Percentiles rank a stretch among this genome's conserved stretches.
Evolutionary conservation across 2,888 invertebrate genomes (phyloP).

Genomic region (Trichogramma evanescens): DNA sequence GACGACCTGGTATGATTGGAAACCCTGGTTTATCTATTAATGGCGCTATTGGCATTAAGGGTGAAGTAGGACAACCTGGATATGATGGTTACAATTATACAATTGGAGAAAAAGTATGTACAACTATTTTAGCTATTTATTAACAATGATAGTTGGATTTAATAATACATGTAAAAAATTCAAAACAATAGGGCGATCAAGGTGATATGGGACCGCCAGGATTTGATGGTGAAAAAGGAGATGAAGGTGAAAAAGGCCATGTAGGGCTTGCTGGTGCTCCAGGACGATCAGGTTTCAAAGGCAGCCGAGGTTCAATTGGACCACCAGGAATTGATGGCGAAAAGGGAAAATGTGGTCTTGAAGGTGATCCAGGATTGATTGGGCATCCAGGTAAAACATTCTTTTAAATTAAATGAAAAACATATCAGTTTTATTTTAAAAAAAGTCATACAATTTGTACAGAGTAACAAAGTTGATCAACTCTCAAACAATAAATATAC

Average conservation of each 20-base stretch:
- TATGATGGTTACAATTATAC: slow-evolving; percentile 42
- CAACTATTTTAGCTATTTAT: background rate
- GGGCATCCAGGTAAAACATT: slow-evolving; percentile 49
- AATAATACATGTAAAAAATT: background rate
- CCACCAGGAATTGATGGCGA: slow-evolving; percentile 43
- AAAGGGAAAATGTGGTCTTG: slow-evolving; percentile 45
- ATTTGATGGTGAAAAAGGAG: slow-evolving; percentile 58
- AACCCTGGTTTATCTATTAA: slow-evolving; percentile 50
- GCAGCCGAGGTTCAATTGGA: slow-evolving; percentile 47
- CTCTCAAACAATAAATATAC: background rate
- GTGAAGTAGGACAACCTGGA: slow-evolving; percentile 42
- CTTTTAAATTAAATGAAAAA: background rate
- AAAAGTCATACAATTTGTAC: background rate
- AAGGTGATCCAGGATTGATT: slow-evolving; percentile 49
- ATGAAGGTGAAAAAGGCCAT: slow-evolving; percentile 40
- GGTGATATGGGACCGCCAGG: slow-evolving; percentile 50
- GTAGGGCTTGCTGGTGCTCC: slow-evolving; percentile 34
- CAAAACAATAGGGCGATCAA: slow-evolving; percentile 35
- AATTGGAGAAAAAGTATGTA: slow-evolving; percentile 42
- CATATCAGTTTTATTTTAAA: background rate
- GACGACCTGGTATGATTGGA: slow-evolving; percentile 64
- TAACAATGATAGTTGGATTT: background rate
- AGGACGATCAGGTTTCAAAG: slow-evolving; percentile 53
- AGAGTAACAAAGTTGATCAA: background rate
- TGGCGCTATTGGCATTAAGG: slow-evolving; percentile 31